A percentile compares a stretch with the other conserved stretches of the same genome.
Conservation (phyloP, 2,888 invertebrate species). For the Dyspetes luteomarginatus region DNA sequence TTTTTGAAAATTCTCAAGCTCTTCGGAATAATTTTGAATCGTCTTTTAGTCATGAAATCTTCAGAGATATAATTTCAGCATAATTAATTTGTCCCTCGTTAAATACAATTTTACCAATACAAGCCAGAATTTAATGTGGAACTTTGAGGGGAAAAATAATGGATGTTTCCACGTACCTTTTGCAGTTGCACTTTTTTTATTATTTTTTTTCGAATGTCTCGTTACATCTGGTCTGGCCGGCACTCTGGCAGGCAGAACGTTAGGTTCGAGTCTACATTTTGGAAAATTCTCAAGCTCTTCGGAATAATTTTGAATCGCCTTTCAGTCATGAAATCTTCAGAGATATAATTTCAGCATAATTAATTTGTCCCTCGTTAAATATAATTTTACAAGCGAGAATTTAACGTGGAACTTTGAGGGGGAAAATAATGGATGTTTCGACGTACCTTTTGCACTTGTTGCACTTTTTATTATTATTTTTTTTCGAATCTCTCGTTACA, state of each 20-base stretch:
- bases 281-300: too few relatives aligned
- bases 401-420: background rate
- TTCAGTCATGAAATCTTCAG: too few relatives aligned
- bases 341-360: too few relatives aligned
- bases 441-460: conserved; percentile 46
- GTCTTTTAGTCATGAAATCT: too few relatives aligned
- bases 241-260: too few relatives aligned
- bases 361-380: too few relatives aligned
- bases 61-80: too few relatives aligned
- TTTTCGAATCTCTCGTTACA: conserved; percentile 67
- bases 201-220: conserved; percentile 51
- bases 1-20: too few relatives aligned
- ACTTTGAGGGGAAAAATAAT: background rate
- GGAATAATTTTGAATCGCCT: too few relatives aligned
- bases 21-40: too few relatives aligned
- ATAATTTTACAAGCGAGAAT: background rate
- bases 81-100: too few relatives aligned
- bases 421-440: conserved; percentile 21
- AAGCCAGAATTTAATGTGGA: background rate
- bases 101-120: background rate
- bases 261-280: too few relatives aligned
- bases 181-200: conserved; percentile 32
- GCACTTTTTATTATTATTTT: conserved; percentile 44
- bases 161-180: background rate
- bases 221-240: conserved; percentile 73